Conservation (phyloP, 2,797 vertebrate genomes). For the Tadarida brasiliensis region DNA sequence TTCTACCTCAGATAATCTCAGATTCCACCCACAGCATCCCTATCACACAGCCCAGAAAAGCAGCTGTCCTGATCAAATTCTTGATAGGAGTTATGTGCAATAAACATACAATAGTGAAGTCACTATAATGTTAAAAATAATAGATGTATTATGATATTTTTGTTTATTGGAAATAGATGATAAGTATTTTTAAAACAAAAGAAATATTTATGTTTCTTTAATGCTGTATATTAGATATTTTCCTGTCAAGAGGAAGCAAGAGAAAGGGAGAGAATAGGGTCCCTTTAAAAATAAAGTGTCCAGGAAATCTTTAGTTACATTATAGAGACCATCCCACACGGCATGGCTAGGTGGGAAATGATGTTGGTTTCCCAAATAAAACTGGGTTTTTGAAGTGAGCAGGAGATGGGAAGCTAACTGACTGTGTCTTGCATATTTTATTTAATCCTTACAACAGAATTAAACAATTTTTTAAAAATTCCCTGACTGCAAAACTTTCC, state of each 20-base stretch:
- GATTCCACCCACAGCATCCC: not conserved
- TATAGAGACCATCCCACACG: not conserved
- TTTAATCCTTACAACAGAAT: not conserved
- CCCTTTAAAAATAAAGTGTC: conserved; percentile 7
- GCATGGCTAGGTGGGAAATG: not conserved
- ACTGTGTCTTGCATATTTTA: not conserved
- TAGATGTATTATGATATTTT: not conserved
- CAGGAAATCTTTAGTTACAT: not conserved
- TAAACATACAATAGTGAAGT: not conserved
- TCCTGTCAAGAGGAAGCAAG: not conserved
- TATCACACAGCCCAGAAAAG: not conserved
- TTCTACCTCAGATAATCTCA: not conserved
- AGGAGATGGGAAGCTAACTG: not conserved
- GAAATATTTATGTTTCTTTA: not conserved
- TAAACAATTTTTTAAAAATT: not conserved
- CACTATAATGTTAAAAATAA: not conserved
- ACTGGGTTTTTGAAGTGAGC: not conserved
- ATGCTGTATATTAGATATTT: not conserved
- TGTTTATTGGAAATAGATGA: not conserved
- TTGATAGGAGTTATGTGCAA: not conserved
- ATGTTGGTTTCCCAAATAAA: not conserved
- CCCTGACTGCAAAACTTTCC: not conserved
- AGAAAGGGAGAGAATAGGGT: not conserved
- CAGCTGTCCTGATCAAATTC: not conserved
- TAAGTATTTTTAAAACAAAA: not conserved